phyloP scores from a whole-genome alignment of 2,888 invertebrate genomes.

The Arge pagana region DNA sequence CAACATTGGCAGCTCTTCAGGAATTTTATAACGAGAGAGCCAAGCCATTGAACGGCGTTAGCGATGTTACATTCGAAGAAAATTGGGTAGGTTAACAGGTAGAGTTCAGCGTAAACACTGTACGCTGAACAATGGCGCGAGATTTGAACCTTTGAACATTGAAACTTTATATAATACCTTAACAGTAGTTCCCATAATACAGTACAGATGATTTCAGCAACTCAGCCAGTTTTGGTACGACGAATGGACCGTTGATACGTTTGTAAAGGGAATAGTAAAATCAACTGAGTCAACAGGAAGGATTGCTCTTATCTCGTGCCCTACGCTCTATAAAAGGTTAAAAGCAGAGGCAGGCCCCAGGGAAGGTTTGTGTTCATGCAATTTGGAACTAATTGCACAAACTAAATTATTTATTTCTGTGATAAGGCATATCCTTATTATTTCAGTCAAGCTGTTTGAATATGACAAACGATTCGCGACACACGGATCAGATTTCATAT shows the following conservation, averaged over 20 bases:
- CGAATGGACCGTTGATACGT: constrained; percentile 71
- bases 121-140: constrained; percentile 4
- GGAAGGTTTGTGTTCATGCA: constrained; percentile 55
- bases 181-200: not conserved
- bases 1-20: constrained; percentile 74
- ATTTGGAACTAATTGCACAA: not conserved
- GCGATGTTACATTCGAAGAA: constrained; percentile 68
- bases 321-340: constrained; percentile 77
- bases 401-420: constrained; percentile 22
- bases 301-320: constrained; percentile 87
- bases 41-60: constrained; percentile 60
- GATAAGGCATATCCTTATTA: constrained; percentile 34
- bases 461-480: constrained; percentile 83
- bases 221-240: constrained; percentile 98
- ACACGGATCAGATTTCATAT: constrained; percentile 78
- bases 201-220: constrained; percentile 69
- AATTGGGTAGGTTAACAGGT: constrained; percentile 76
- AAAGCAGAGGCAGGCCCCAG: constrained; percentile 61
- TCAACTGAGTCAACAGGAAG: constrained; percentile 63
- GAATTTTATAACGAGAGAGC: constrained; percentile 78
- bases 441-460: constrained; percentile 78
- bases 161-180: not conserved
- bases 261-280: constrained; percentile 72
- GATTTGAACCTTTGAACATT: not conserved
- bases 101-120: not conserved